phyloP scores from a whole-genome alignment of 2,797 vertebrate species.

The Trichosurus vulpecula region DNA sequence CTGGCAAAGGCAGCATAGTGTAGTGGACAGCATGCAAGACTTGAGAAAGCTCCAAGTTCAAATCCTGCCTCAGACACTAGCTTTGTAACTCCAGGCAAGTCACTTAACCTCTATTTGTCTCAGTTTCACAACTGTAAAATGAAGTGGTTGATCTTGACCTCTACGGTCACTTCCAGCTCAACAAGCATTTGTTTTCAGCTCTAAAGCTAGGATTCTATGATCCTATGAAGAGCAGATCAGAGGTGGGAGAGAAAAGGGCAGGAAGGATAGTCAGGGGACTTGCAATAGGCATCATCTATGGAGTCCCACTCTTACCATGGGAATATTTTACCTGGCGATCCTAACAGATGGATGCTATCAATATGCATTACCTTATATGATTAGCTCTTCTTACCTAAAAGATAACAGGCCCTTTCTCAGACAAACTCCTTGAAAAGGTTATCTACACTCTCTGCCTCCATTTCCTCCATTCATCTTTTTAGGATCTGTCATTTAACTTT shows the following conservation, averaged over 20 bases:
- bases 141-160: background rate
- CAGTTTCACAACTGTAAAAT: background rate
- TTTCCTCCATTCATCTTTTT: background rate
- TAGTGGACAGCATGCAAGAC: background rate
- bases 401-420: background rate
- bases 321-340: background rate
- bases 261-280: background rate
- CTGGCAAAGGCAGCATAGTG: background rate
- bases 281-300: background rate
- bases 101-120: background rate
- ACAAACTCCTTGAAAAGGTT: background rate
- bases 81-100: background rate
- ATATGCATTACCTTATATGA: conserved; percentile 3
- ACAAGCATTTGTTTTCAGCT: background rate
- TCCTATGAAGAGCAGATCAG: background rate
- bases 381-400: conserved; percentile 29
- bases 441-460: background rate
- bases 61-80: background rate
- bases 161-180: background rate
- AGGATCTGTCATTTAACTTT: background rate
- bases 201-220: background rate
- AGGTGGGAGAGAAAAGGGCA: background rate
- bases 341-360: background rate
- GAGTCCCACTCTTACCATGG: background rate
- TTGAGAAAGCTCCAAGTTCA: background rate